Evolutionary conservation across 2,113 vertebrate genomes (phyloP).

Genomic region (Proterorhinus semilunaris): DNA sequence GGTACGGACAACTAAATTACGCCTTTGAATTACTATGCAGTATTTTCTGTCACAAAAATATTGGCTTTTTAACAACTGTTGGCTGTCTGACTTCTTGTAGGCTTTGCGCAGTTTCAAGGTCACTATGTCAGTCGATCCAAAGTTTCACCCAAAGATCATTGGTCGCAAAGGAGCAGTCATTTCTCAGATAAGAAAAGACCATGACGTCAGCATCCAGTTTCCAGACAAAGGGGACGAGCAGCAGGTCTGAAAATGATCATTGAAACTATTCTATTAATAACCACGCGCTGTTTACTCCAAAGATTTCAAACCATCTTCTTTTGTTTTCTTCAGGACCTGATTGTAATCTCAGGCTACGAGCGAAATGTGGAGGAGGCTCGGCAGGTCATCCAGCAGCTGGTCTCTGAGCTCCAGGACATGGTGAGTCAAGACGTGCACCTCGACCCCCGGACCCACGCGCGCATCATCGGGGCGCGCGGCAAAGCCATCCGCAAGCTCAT

Average conservation of each 20-base stretch:
- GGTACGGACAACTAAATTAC: slow-evolving; percentile 49
- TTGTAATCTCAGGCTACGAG: slow-evolving; percentile 82
- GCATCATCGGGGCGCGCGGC: slow-evolving; percentile 80
- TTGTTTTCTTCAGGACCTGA: slow-evolving; percentile 68
- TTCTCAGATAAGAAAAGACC: slow-evolving; percentile 82
- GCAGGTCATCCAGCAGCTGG: slow-evolving; percentile 78
- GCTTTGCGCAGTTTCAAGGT: slow-evolving; percentile 81
- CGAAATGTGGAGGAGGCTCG: slow-evolving; percentile 77
- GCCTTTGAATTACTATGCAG: not conserved
- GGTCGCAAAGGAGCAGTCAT: slow-evolving; percentile 83
- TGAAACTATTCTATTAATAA: not conserved
- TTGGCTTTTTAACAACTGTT: not conserved
- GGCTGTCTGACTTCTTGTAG: slow-evolving; percentile 44
- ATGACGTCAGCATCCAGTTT: slow-evolving; percentile 83
- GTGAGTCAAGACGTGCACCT: slow-evolving; percentile 79
- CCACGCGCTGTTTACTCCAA: not conserved
- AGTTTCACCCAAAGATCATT: slow-evolving; percentile 84
- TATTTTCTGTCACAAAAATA: not conserved
- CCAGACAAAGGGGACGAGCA: slow-evolving; percentile 83
- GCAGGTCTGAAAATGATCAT: slow-evolving; percentile 67
- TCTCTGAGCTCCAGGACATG: slow-evolving; percentile 81
- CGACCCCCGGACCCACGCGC: slow-evolving; percentile 82
- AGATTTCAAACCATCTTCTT: not conserved
- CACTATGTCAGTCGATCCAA: slow-evolving; percentile 77
- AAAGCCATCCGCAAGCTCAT: slow-evolving; percentile 84